Evolutionary conservation across 2,888 invertebrate genomes (phyloP).

Genomic region (Bedellia somnulentella): DNA sequence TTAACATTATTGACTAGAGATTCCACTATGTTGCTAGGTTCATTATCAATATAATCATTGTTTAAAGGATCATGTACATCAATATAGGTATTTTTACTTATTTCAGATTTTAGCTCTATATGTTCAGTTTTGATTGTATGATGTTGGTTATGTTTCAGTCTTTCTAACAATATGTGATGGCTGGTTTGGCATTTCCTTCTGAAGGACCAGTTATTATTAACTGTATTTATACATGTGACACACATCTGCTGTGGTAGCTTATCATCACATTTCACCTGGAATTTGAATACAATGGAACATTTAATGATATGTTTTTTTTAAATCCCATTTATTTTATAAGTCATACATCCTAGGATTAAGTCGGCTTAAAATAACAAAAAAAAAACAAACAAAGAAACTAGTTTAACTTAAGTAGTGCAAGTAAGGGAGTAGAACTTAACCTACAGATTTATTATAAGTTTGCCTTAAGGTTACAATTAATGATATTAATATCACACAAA

Average conservation of each 20-base stretch:
- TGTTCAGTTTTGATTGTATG: constrained; percentile 9
- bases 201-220: constrained; percentile 18
- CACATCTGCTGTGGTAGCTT: constrained; percentile 19
- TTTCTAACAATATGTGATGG: constrained; percentile 13
- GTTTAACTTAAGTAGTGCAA: too few relatives aligned
- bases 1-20: background rate
- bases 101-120: constrained; percentile 6
- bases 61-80: constrained; percentile 5
- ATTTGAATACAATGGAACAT: constrained; percentile 2
- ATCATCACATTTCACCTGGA: constrained; percentile 20
- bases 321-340: too few relatives aligned
- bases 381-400: too few relatives aligned
- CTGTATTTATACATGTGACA: constrained; percentile 14
- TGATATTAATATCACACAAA: constrained; percentile 14
- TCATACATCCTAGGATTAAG: too few relatives aligned
- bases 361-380: too few relatives aligned
- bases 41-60: constrained; percentile 6
- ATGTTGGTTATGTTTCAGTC: constrained; percentile 10
- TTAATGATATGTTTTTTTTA: background rate
- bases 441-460: too few relatives aligned
- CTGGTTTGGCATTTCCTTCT: constrained; percentile 17
- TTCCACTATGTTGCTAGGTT: background rate
- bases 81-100: constrained; percentile 17
- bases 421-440: too few relatives aligned
- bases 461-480: too few relatives aligned